Conservation (phyloP, 2,797 vertebrate genomes). For the Zenarchopterus dispar region DNA sequence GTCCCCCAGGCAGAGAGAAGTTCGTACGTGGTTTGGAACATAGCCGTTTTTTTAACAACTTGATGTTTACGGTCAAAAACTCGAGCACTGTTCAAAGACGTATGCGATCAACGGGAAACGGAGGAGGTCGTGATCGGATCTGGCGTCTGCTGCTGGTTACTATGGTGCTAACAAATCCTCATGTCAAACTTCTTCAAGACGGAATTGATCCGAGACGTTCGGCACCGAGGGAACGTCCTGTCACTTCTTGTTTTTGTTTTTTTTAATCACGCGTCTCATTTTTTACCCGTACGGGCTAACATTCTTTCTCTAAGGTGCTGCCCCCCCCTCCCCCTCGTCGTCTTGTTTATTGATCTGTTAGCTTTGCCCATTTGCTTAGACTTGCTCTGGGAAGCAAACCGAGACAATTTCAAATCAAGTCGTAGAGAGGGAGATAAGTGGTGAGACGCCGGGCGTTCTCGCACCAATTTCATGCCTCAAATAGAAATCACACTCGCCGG, state of each 20-base stretch:
- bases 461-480: conserved; percentile 51
- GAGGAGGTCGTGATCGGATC: no score
- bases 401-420: conserved; percentile 45
- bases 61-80: no score
- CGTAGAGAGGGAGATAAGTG: conserved; percentile 24
- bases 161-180: conserved; percentile 77
- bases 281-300: neutral
- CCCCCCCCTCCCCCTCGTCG: neutral
- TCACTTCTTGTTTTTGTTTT: no score
- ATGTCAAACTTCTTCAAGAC: conserved; percentile 28
- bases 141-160: conserved; percentile 54
- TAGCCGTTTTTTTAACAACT: no score
- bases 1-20: no score
- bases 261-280: neutral
- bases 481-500: conserved; percentile 42
- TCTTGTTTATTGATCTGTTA: conserved; percentile 11
- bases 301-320: conserved; percentile 25
- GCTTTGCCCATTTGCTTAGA: conserved; percentile 26
- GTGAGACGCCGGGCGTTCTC: conserved; percentile 45
- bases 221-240: conserved; percentile 21
- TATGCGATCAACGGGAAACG: no score
- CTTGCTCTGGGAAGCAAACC: conserved; percentile 37
- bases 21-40: no score
- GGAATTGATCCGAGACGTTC: conserved; percentile 27
- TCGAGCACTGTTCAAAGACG: no score